Evolutionary conservation across 1,140 invertebrate species (phyloP), one percentile per base, ranked within the genome.

Genomic region (Plutomurus gul): DNA sequence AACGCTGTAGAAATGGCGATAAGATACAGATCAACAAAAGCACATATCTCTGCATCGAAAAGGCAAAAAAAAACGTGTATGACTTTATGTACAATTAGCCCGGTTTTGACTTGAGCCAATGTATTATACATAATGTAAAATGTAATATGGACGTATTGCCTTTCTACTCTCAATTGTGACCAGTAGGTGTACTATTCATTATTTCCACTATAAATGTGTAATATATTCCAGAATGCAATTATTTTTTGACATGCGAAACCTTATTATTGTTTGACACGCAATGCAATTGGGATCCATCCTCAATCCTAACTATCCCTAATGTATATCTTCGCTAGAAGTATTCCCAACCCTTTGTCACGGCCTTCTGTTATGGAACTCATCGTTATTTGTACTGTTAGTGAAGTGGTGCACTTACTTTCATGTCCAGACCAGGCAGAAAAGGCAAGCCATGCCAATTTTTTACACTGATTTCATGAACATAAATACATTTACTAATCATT

Each of bases 211-310:
- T 65, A 65, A 65, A 65, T 65, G 56, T 65, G 56, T 65, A 65
- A 65, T 65, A 65, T 65, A 33, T 65, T 33, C 4, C 56, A 13
- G 56, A 65, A 65, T 65, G 56, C 56, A 65, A 65, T 65, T 65
- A 65, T 65, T 65, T 65, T 65, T 65, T 65, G 56, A 65, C 56
- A 30, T 65, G 56, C 56, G 16, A 33, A 65, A 65, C 27, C 56
- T 65, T 65, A 65, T 65, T 65, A 65, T 65, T 65, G 56, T 33
- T 65, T 65, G 56, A 65, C 56, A 65, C 36, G 56, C 56, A 30
- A 65, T 27, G 56, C 22, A 65, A 65, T 65, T 5, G 25, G 36
- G 36, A 36, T 30, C 27, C 30, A 65, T 65, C 56, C 16, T 16
- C 56, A 20, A 16, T 13, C 11, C 1, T 43, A 10, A 16, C 30